These are phyloP conservation scores for Phasianus colchicus DNA, from an alignment of 2,113 vertebrate species.

Conservation along the genomic window DNA sequence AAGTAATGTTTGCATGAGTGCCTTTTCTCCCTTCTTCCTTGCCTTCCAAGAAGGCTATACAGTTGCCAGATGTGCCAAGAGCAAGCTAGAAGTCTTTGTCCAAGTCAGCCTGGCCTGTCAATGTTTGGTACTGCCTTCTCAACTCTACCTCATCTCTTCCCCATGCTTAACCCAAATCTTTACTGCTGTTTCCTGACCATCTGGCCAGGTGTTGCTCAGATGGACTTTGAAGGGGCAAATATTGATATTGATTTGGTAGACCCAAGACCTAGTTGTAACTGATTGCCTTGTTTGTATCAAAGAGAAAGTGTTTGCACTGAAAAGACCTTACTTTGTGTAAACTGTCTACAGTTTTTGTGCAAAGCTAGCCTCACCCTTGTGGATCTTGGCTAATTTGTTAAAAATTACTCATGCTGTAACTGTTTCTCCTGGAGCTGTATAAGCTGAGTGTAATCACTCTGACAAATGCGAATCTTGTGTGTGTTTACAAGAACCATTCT, in stretches of 20 bases:
- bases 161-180: background rate
- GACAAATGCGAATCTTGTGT: conserved; percentile 1
- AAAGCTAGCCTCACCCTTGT: conserved; percentile 41
- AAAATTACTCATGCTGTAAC: background rate
- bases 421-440: conserved; percentile 45
- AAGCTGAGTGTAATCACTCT: conserved; percentile 20
- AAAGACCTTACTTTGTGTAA: background rate
- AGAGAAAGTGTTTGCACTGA: background rate
- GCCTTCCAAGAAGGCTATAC: background rate
- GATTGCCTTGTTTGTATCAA: background rate
- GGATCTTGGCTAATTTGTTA: conserved; percentile 54
- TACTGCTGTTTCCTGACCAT: background rate
- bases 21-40: background rate
- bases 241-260: background rate
- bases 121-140: background rate
- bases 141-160: background rate
- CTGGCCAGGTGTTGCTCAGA: background rate
- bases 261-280: background rate
- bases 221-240: background rate
- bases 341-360: conserved; percentile 7
- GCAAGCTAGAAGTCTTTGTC: background rate
- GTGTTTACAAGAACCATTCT: background rate
- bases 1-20: fast-evolving
- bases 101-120: background rate
- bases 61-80: background rate